Evolutionary conservation across 2,888 invertebrate species (phyloP).

Genomic region (Ceramica pisi): DNA sequence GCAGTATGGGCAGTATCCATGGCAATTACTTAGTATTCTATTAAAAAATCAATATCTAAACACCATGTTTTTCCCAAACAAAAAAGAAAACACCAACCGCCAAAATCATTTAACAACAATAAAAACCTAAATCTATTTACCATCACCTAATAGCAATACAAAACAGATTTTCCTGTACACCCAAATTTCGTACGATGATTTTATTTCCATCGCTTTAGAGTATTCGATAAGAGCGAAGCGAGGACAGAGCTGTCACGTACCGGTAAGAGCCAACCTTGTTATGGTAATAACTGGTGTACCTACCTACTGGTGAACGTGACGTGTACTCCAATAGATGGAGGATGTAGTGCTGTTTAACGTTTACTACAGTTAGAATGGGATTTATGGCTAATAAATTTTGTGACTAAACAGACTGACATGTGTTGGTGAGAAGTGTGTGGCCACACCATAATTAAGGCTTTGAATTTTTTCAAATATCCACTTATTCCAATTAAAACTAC

Average conservation of each 20-base stretch:
- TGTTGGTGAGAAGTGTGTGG: no score
- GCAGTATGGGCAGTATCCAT: no score
- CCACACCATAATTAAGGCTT: no score
- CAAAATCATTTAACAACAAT: neutral
- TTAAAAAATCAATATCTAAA: no score
- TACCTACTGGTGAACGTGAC: conserved; percentile 54
- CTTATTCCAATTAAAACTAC: no score
- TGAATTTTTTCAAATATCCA: no score
- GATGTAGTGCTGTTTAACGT: conserved; percentile 41
- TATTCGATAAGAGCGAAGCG: conserved; percentile 57
- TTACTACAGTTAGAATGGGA: conserved; percentile 16
- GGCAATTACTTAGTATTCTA: no score
- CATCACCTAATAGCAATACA: conserved; percentile 22
- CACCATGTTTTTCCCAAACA: no score
- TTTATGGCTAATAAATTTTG: conserved; percentile 16
- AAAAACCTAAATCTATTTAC: conserved; percentile 35
- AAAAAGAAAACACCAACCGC: neutral
- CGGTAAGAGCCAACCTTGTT: conserved; percentile 63
- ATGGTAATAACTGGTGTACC: conserved; percentile 63
- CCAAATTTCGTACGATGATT: conserved; percentile 48
- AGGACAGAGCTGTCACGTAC: conserved; percentile 58
- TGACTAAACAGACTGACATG: no score
- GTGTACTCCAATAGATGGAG: conserved; percentile 26
- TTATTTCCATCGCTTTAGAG: conserved; percentile 50
- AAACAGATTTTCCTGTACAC: conserved; percentile 28